These are phyloP conservation scores for Micromussa lordhowensis DNA, from an alignment of 92 coral and sea anemone species.

Conservation along the genomic window DNA sequence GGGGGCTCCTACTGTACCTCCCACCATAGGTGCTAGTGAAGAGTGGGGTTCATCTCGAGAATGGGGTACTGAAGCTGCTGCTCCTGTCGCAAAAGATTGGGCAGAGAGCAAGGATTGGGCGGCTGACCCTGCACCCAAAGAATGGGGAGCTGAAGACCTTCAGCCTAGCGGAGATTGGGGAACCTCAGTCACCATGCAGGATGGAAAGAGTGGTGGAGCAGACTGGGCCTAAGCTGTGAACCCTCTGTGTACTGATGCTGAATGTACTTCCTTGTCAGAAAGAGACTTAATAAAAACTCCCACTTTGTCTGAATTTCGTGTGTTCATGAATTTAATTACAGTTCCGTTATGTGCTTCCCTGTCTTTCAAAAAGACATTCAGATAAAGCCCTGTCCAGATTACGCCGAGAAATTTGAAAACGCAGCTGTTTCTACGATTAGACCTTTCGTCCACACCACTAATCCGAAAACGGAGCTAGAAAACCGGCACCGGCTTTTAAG, in stretches of 20 bases:
- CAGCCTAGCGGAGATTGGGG: constrained; percentile 74
- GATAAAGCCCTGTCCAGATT: too few relatives aligned
- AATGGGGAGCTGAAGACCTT: constrained; percentile 62
- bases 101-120: constrained; percentile 4
- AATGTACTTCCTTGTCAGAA: constrained; percentile 7
- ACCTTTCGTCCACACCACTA: too few relatives aligned
- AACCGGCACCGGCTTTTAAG: too few relatives aligned
- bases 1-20: constrained; percentile 32
- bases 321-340: neutral
- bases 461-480: too few relatives aligned
- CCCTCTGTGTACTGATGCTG: neutral
- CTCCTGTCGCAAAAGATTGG: constrained; percentile 8
- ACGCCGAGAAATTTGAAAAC: too few relatives aligned
- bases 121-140: constrained; percentile 35
- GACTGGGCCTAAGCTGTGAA: constrained; percentile 66
- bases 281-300: constrained; percentile 18
- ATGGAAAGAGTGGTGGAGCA: constrained; percentile 50
- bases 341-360: too few relatives aligned
- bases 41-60: constrained; percentile 39
- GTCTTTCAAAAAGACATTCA: too few relatives aligned
- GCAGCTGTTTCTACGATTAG: too few relatives aligned
- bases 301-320: constrained; percentile 8
- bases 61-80: constrained; percentile 52
- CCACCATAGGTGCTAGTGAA: constrained; percentile 16
- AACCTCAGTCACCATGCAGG: constrained; percentile 74